Evolutionary conservation across 2,888 invertebrate genomes (phyloP).

Genomic region (Drosophila algonquin): DNA sequence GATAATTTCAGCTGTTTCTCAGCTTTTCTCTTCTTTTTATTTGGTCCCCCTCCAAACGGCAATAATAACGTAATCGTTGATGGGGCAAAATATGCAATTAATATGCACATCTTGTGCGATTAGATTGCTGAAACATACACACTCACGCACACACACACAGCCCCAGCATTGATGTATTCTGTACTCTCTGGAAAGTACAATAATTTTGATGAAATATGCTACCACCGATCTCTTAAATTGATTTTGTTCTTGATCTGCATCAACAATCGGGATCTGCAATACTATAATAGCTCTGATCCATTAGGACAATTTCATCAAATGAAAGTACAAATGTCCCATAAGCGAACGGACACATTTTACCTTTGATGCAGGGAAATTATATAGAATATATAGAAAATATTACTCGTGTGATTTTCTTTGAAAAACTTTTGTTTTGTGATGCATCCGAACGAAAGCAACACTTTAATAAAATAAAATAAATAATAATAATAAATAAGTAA

Average conservation of each 20-base stretch:
- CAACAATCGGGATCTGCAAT: too few species aligned
- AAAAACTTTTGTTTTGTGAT: too few species aligned
- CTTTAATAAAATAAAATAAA: too few species aligned
- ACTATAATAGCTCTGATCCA: too few species aligned
- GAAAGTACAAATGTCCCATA: too few species aligned
- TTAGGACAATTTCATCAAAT: too few species aligned
- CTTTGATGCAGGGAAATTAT: too few species aligned
- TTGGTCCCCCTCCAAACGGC: neutral
- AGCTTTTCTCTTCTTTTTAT: neutral
- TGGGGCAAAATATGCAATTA: conserved; percentile 30
- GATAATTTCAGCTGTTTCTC: neutral
- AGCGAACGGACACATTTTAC: too few species aligned
- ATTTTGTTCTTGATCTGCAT: neutral
- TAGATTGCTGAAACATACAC: conserved; percentile 18
- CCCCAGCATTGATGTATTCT: neutral
- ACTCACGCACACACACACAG: neutral
- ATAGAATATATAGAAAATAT: too few species aligned
- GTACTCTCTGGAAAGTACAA: neutral
- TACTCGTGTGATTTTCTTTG: too few species aligned
- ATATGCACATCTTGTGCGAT: conserved; percentile 37
- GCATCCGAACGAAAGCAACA: too few species aligned
- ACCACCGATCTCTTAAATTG: neutral
- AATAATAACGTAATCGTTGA: conserved; percentile 24
- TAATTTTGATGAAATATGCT: neutral
- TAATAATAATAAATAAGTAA: too few species aligned